phyloP scores from a whole-genome alignment of 2,797 vertebrate species.

The Huso huso region DNA sequence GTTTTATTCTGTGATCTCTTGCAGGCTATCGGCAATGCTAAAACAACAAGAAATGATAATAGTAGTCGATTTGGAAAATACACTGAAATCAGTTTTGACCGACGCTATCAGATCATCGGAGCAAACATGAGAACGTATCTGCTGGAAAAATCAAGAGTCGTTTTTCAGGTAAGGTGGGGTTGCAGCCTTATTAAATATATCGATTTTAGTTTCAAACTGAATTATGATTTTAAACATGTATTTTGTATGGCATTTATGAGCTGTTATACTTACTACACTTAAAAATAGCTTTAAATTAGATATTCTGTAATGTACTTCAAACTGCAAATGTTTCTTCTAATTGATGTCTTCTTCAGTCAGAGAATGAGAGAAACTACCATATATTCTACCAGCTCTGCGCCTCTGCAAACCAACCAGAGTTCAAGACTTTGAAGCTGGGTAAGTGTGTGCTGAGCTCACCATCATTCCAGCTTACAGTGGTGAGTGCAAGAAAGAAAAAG shows the following conservation, averaged over 20 bases:
- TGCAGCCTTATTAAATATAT: not conserved
- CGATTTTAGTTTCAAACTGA: too few species aligned
- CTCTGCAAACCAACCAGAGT: conserved; percentile 73
- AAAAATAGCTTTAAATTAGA: not conserved
- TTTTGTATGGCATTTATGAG: not conserved
- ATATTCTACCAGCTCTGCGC: conserved; percentile 97
- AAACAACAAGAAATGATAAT: conserved; percentile 97
- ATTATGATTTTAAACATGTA: too few species aligned
- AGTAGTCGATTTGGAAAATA: conserved; percentile 98
- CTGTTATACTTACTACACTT: not conserved
- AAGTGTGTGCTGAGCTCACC: conserved; percentile 36
- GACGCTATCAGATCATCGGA: conserved; percentile 78
- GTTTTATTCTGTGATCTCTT: conserved; percentile 12
- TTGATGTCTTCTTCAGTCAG: conserved; percentile 62
- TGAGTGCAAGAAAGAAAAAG: too few species aligned
- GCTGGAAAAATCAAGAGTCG: conserved; percentile 93
- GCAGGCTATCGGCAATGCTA: conserved; percentile 96
- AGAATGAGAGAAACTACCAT: conserved; percentile 95
- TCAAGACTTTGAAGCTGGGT: conserved; percentile 78
- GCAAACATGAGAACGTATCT: conserved; percentile 97
- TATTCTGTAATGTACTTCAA: too few species aligned
- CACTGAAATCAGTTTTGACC: conserved; percentile 93
- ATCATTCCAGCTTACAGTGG: too few species aligned
- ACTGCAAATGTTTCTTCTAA: not conserved
- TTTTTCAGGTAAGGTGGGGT: conserved; percentile 76